Conservation (phyloP, 1,140 invertebrate genomes). For the Drosophila seguyi region DNA sequence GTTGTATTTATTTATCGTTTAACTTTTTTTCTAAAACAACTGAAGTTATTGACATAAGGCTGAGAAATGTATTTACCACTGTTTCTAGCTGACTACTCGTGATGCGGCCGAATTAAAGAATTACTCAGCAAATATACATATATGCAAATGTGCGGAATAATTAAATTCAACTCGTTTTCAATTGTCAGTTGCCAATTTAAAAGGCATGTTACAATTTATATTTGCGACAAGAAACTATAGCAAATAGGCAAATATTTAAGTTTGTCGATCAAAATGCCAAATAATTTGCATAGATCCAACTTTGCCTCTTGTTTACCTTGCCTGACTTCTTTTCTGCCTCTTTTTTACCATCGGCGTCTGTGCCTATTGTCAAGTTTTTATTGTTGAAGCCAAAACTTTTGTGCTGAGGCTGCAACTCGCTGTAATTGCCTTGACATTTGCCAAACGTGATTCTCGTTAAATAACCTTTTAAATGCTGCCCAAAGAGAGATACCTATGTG, state of each 20-base stretch:
- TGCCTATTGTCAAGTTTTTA: constrained; percentile 21
- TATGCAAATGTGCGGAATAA: not conserved
- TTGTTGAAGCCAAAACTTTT: constrained; percentile 17
- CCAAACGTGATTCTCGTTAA: constrained; percentile 51
- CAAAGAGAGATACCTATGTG: not conserved
- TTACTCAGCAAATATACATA: not conserved
- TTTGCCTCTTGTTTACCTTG: constrained; percentile 25
- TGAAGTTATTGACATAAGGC: not conserved
- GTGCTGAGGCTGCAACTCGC: constrained; percentile 28
- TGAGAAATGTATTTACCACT: not conserved
- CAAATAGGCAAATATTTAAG: not conserved
- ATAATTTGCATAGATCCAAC: constrained; percentile 30
- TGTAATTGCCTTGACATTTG: constrained; percentile 62
- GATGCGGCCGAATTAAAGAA: not conserved
- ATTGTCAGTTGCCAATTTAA: not conserved
- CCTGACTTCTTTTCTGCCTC: constrained; percentile 10
- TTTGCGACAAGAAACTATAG: not conserved
- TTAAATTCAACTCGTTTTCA: constrained; percentile 10
- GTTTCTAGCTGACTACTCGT: constrained; percentile 1
- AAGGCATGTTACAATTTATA: not conserved
- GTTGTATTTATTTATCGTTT: constrained; percentile 3
- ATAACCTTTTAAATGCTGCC: constrained; percentile 8
- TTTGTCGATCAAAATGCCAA: constrained; percentile 5
- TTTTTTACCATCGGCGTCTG: not conserved
- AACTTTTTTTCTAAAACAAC: constrained; percentile 3